phyloP scores from a whole-genome alignment of 2,888 invertebrate genomes.

The Chymomyza caudatula region DNA sequence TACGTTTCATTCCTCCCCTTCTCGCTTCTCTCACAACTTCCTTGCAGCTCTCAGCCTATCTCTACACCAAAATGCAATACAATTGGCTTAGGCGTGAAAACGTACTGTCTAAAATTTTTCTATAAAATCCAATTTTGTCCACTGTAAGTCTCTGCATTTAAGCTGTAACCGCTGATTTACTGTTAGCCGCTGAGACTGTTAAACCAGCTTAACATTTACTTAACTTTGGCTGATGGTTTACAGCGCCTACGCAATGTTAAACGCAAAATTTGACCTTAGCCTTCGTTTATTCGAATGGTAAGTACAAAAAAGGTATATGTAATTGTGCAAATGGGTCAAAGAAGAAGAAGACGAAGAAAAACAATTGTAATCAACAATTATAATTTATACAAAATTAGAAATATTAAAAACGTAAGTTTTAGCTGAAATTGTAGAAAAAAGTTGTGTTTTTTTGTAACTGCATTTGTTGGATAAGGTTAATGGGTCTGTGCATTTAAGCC shows the following conservation, averaged over 20 bases:
- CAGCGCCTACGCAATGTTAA: slow-evolving; percentile 18
- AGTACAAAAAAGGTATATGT: slow-evolving; percentile 10
- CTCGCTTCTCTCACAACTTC: too few relatives aligned
- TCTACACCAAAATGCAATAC: too few relatives aligned
- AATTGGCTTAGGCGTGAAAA: too few relatives aligned
- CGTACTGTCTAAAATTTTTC: too few relatives aligned
- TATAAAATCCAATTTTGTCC: neutral
- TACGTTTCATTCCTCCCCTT: too few relatives aligned
- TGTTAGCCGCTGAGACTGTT: neutral
- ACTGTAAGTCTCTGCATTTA: too few relatives aligned
- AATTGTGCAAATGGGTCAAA: slow-evolving; percentile 29
- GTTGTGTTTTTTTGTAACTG: slow-evolving; percentile 23
- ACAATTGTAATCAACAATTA: neutral
- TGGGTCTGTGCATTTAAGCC: slow-evolving; percentile 23
- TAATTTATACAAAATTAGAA: slow-evolving; percentile 15
- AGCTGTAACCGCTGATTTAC: too few relatives aligned
- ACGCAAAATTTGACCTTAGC: slow-evolving; percentile 50
- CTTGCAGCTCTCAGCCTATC: too few relatives aligned
- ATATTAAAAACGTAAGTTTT: slow-evolving; percentile 41
- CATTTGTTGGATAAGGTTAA: slow-evolving; percentile 35
- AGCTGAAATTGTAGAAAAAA: slow-evolving; percentile 15
- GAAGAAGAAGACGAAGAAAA: neutral
- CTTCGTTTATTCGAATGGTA: slow-evolving; percentile 32
- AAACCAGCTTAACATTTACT: neutral
- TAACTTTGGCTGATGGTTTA: too few relatives aligned